Percentiles rank a stretch among this genome's conserved stretches.
Evolutionary conservation across 2,113 vertebrate genomes (phyloP).

Genomic region (Nyctereutes procyonoides): DNA sequence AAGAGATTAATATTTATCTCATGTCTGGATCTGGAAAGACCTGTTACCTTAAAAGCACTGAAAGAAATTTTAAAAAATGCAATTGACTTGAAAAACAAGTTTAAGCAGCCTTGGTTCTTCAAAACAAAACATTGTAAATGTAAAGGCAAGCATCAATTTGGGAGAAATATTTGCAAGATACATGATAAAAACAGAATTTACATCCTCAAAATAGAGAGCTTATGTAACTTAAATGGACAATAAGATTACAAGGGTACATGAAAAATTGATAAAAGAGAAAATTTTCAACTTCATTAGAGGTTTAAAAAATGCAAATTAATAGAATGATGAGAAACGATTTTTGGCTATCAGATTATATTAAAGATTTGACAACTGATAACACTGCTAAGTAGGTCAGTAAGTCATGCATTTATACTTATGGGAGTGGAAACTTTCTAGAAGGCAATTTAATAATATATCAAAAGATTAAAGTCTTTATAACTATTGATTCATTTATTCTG

Average conservation of each 20-base stretch:
- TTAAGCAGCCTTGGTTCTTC: not conserved
- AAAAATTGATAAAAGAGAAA: conserved; percentile 33
- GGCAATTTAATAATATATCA: not conserved
- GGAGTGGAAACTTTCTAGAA: not conserved
- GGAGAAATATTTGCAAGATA: conserved; percentile 8
- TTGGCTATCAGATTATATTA: not conserved
- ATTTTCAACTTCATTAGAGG: not conserved
- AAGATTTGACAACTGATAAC: not conserved
- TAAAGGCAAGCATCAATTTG: not conserved
- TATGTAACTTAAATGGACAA: not conserved
- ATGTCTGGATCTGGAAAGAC: not conserved
- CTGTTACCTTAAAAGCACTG: not conserved
- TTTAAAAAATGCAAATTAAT: not conserved
- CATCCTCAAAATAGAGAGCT: not conserved
- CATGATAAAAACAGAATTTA: not conserved
- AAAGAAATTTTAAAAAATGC: not conserved
- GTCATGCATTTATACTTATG: not conserved
- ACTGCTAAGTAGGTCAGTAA: not conserved
- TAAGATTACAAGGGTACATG: not conserved
- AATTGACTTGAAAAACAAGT: not conserved
- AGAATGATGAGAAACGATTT: conserved; percentile 4
- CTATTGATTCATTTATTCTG: not conserved
- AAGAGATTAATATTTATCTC: not conserved
- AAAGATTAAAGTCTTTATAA: not conserved
- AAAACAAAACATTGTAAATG: not conserved